phyloP scores from a whole-genome alignment of 2,797 vertebrate genomes.

The Pachyuromys duprasi region DNA sequence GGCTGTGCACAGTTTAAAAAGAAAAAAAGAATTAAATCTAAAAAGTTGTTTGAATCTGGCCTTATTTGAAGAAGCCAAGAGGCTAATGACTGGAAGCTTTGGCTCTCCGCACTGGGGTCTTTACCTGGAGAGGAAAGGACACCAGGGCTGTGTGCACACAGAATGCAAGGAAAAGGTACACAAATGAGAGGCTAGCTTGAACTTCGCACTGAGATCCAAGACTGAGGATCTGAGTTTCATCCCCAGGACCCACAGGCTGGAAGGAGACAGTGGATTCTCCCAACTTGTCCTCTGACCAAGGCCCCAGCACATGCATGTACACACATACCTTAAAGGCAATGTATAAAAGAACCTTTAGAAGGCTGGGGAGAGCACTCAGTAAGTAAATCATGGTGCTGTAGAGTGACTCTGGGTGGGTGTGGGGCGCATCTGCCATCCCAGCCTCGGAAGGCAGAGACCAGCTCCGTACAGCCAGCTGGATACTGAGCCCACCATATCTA shows the following conservation, averaged over 20 bases:
- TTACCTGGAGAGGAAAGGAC: neutral
- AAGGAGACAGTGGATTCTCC: neutral
- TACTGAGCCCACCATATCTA: neutral
- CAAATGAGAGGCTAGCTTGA: no score
- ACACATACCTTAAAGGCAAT: neutral
- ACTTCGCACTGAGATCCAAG: neutral
- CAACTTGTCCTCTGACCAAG: no score
- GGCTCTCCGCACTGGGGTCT: neutral
- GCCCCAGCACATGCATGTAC: no score
- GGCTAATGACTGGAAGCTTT: neutral
- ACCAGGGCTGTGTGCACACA: neutral
- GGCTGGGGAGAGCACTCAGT: neutral
- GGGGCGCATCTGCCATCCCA: neutral
- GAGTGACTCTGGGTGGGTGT: neutral
- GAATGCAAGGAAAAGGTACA: neutral
- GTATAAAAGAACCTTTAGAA: neutral
- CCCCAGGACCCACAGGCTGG: neutral
- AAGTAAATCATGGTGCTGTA: neutral
- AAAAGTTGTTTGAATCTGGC: neutral
- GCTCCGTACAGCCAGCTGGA: neutral
- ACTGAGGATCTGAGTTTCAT: neutral
- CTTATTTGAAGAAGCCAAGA: neutral
- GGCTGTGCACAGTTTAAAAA: neutral
- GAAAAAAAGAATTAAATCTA: neutral
- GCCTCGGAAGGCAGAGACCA: neutral